Conservation (phyloP, 2,888 invertebrate genomes). For the Lasioglossum marginatum region DNA sequence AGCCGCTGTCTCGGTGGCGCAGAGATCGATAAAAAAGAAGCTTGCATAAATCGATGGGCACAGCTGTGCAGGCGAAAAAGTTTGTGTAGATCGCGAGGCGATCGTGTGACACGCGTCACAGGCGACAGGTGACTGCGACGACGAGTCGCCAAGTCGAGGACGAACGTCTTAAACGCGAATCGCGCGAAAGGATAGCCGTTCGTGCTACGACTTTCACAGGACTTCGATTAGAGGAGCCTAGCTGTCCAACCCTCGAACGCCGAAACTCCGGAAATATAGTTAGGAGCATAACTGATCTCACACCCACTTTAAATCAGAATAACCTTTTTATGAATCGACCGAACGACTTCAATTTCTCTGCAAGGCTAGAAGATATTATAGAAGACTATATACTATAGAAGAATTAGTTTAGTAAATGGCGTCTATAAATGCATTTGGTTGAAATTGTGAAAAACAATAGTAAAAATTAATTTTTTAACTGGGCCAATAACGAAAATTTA, state of each 20-base stretch:
- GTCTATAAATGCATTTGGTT: no score
- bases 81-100: slow-evolving; percentile 49
- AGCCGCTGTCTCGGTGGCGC: not conserved
- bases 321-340: no score
- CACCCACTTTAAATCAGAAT: no score
- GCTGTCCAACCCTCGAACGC: not conserved
- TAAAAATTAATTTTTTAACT: no score
- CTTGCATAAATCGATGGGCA: slow-evolving; percentile 29
- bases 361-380: no score
- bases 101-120: slow-evolving; percentile 66
- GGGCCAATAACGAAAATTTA: no score
- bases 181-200: slow-evolving; percentile 57
- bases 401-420: no score
- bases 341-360: no score
- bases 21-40: slow-evolving; percentile 46
- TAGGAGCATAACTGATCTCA: no score
- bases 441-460: no score
- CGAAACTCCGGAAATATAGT: not conserved
- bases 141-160: slow-evolving; percentile 49
- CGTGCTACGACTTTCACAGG: slow-evolving; percentile 51
- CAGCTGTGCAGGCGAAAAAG: slow-evolving; percentile 42
- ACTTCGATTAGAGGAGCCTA: slow-evolving; percentile 27
- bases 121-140: slow-evolving; percentile 52
- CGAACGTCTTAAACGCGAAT: slow-evolving; percentile 49
- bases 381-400: no score